phyloP scores from a whole-genome alignment of 2,797 vertebrate genomes.

The Pogonophryne albipinna region DNA sequence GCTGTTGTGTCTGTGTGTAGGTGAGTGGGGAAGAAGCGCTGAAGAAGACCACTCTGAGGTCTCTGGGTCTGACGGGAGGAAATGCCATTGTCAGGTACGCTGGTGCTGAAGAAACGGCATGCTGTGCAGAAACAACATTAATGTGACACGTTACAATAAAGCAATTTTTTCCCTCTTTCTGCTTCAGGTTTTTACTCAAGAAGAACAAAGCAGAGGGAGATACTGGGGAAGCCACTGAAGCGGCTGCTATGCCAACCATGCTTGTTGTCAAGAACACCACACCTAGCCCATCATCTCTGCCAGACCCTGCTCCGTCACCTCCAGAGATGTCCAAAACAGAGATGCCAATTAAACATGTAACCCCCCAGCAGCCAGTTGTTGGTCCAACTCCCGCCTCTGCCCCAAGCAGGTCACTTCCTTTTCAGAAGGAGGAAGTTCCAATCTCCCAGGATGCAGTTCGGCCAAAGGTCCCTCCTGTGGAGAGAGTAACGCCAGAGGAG shows the following conservation, averaged over 20 bases:
- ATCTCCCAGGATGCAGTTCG: constrained; percentile 51
- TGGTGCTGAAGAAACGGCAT: background rate
- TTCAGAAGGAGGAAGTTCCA: constrained; percentile 45
- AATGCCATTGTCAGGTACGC: constrained; percentile 92
- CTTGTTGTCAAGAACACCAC: constrained; percentile 58
- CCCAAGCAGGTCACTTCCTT: constrained; percentile 33
- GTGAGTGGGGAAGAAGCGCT: constrained; percentile 89
- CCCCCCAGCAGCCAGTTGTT: constrained; percentile 25
- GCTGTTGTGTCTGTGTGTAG: constrained; percentile 71
- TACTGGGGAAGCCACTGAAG: constrained; percentile 39
- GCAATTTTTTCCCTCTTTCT: background rate
- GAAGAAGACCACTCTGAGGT: constrained; percentile 89
- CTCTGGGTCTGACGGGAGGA: constrained; percentile 93
- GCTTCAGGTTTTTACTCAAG: constrained; percentile 82
- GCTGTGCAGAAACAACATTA: background rate
- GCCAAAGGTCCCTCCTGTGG: constrained; percentile 48
- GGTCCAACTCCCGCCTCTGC: constrained; percentile 22
- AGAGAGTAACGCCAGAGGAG: constrained; percentile 32
- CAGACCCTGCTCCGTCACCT: constrained; percentile 25
- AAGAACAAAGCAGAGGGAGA: constrained; percentile 64
- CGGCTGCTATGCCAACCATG: constrained; percentile 26
- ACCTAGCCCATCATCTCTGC: constrained; percentile 10
- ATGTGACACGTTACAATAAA: background rate
- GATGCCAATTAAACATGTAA: constrained; percentile 26
- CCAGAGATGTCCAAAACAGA: constrained; percentile 24